Base-by-base conservation (phyloP, 1,140 invertebrate genomes). In the Drosophila eugracilis region DNA sequence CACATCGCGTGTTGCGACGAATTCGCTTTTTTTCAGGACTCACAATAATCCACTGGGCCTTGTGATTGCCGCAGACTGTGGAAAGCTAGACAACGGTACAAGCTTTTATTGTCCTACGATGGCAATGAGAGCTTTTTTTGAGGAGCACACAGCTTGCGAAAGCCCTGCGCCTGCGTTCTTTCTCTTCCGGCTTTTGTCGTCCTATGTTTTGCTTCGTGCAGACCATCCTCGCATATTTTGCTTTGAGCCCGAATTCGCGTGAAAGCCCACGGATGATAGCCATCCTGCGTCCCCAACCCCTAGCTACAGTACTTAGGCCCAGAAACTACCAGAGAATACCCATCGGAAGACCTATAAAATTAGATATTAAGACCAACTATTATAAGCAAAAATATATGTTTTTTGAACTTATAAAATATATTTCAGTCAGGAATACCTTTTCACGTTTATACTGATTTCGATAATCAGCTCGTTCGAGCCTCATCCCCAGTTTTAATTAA, bases 51-150 rank as follows among this genome's bases (percentile, higher is more conserved):
- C 30, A 66, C 63, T 75, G 57, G 42, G 63, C 49, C 58, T 65
- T 37, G 63, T 67, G 48, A 52, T 57, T 69, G 71, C 22, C 65
- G 72, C 58, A 70, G 84, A 88, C 83, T 88, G 83, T 77, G 75
- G 34, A 78, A 72, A 83, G 78, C 65, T 83, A 49, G 9, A 19
- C 32, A 32, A 42, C 22, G 42, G 39, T 47, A 14, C 39, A 47
- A 86, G 83, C 83, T 88, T 88, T 88, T 88, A 88, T 88, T 70
- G 54, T 78, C 70, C 75, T 69, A 67, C 28, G 30, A 12, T 24
- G 45, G 49, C 41, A 26, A 32, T 39, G 4, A 4, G 28, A 67
- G 73, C 77, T 84, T 66, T 67, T 6, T 47, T 52, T 9, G 17
- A 17, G 48, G 66, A 62, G 22, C 21, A 9, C n/a, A 12, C 41